Evolutionary conservation across 2,113 vertebrate genomes (phyloP).

Genomic region (Psammodynastes pulverulentus): DNA sequence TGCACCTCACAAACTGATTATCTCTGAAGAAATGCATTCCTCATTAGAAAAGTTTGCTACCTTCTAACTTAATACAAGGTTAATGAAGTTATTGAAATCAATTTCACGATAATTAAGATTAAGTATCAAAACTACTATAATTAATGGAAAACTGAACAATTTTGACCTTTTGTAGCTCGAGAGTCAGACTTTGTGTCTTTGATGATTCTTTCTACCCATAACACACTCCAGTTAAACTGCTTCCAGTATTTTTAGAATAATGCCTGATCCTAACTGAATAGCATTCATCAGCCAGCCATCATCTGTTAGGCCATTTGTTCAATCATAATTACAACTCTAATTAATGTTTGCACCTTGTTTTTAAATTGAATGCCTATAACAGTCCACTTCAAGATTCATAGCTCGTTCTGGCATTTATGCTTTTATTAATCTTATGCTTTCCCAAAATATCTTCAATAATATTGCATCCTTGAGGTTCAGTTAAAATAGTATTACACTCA

Average conservation of each 20-base stretch:
- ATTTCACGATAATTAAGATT: not conserved
- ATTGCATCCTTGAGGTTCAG: not conserved
- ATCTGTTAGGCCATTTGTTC: not conserved
- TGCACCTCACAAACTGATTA: not conserved
- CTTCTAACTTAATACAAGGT: not conserved
- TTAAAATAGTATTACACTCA: not conserved
- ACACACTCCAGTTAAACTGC: not conserved
- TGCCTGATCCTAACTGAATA: not conserved
- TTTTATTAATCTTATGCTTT: not conserved
- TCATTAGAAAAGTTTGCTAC: not conserved
- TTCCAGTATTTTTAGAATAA: not conserved
- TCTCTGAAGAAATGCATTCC: not conserved
- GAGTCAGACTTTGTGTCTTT: not conserved
- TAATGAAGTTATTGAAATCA: not conserved
- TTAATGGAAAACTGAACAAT: not conserved
- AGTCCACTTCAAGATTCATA: not conserved
- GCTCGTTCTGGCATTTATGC: not conserved
- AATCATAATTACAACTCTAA: constrained; percentile 4
- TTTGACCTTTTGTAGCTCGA: not conserved
- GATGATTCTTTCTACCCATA: not conserved
- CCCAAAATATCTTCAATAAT: not conserved
- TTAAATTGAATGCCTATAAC: not conserved
- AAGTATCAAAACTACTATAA: not conserved
- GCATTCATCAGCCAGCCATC: not conserved
- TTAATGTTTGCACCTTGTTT: not conserved